Percentiles rank a stretch among this genome's conserved stretches.
These are phyloP conservation scores for Cheiracanthium punctorium DNA, from an alignment of 2,888 invertebrate genomes.

Conservation along the genomic window DNA sequence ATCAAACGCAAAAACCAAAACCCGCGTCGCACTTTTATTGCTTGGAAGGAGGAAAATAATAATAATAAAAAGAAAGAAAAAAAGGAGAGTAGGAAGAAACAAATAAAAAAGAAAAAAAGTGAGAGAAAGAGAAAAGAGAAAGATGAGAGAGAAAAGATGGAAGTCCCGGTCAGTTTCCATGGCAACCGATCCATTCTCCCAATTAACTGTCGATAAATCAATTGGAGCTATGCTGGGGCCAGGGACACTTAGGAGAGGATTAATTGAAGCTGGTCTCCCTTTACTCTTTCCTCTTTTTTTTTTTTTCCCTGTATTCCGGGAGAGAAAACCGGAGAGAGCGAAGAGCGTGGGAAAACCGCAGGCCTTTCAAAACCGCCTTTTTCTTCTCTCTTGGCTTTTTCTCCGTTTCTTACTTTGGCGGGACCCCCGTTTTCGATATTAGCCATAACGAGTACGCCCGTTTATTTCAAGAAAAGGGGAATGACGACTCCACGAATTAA, in stretches of 20 bases:
- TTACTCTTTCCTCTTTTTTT: slow-evolving; percentile 26
- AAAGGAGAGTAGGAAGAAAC: slow-evolving; percentile 3
- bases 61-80: background rate
- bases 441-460: slow-evolving; percentile 38
- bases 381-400: slow-evolving; percentile 30
- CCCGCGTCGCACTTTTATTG: slow-evolving; percentile 68
- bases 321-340: slow-evolving; percentile 17
- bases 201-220: slow-evolving; percentile 73
- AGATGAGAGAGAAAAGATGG: slow-evolving; percentile 47
- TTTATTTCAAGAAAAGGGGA: slow-evolving; percentile 18
- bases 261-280: slow-evolving; percentile 68
- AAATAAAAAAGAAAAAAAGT: slow-evolving; percentile 15
- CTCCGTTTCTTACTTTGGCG: slow-evolving; percentile 17
- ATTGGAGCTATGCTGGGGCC: slow-evolving; percentile 66
- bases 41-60: slow-evolving; percentile 33
- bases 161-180: slow-evolving; percentile 70
- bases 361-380: slow-evolving; percentile 38
- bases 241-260: slow-evolving; percentile 68
- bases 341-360: slow-evolving; percentile 66
- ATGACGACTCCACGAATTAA: slow-evolving; percentile 46
- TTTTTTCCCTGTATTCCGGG: too few species aligned
- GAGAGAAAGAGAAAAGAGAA: slow-evolving; percentile 48
- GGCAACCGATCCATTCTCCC: slow-evolving; percentile 72
- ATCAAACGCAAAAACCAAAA: slow-evolving; percentile 71
- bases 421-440: slow-evolving; percentile 42